These are phyloP conservation scores for Drosophila mettleri DNA, from an alignment of 2,888 invertebrate species.

Conservation along the genomic window DNA sequence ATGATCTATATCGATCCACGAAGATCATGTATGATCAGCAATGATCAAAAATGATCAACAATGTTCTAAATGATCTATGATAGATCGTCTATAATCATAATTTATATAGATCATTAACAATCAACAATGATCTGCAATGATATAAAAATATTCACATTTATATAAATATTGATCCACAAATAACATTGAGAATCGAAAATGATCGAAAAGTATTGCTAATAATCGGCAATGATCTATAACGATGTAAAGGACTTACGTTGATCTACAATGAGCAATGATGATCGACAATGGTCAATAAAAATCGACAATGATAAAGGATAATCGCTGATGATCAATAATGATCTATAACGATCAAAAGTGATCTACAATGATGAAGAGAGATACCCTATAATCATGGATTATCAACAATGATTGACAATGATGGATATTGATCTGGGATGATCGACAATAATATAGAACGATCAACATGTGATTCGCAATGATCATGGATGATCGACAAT, in stretches of 20 bases:
- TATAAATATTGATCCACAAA: too few relatives aligned
- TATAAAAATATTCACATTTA: too few relatives aligned
- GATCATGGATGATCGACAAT: neutral
- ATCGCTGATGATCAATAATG: too few relatives aligned
- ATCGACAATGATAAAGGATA: too few relatives aligned
- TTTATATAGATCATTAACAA: too few relatives aligned
- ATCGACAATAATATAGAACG: neutral
- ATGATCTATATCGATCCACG: too few relatives aligned
- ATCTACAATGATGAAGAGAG: neutral
- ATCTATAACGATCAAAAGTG: neutral
- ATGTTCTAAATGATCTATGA: too few relatives aligned
- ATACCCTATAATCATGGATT: too few relatives aligned
- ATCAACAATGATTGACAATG: neutral
- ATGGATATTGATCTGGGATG: neutral
- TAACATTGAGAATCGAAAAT: neutral
- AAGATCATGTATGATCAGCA: too few relatives aligned
- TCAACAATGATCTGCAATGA: too few relatives aligned
- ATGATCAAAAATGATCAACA: neutral
- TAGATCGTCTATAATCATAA: too few relatives aligned
- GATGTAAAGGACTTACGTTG: neutral
- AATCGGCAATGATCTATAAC: neutral
- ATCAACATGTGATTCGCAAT: neutral
- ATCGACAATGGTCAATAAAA: neutral
- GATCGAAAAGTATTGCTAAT: neutral
- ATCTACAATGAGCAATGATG: too few relatives aligned